These are phyloP conservation scores for Ophthalmolycus amberensis DNA, from an alignment of 2,113 vertebrate genomes.

Conservation along the genomic window DNA sequence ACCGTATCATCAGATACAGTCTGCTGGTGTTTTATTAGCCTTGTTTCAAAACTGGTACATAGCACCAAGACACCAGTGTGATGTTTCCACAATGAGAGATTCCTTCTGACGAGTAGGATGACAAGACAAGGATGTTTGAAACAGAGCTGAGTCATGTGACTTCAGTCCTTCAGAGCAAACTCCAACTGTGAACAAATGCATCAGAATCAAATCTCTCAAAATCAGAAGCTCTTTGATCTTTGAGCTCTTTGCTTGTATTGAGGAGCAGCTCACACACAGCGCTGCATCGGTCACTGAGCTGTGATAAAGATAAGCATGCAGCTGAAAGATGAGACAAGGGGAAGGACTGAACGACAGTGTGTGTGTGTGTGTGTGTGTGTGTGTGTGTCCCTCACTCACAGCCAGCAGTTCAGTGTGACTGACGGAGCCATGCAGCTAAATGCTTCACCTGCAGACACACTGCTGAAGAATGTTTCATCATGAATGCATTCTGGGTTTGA, in stretches of 20 bases:
- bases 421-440: conserved; percentile 4
- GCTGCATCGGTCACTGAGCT: conserved; percentile 16
- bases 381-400: conserved; percentile 31
- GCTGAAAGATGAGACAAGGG: conserved; percentile 37
- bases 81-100: neutral
- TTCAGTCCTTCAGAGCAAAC: conserved; percentile 7
- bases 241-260: too few species aligned
- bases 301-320: too few species aligned
- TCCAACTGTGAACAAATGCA: conserved; percentile 14
- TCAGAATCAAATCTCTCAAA: neutral
- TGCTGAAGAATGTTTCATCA: neutral
- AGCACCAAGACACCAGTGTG: neutral
- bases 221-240: too few species aligned
- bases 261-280: too few species aligned
- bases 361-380: neutral
- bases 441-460: conserved; percentile 5
- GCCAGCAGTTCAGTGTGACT: conserved; percentile 8
- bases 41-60: too few species aligned
- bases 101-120: neutral
- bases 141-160: neutral
- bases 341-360: neutral
- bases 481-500: neutral
- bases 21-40: neutral
- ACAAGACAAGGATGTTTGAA: conserved; percentile 2
- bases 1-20: neutral